A percentile compares a stretch with the other conserved stretches of the same genome.
These are phyloP conservation scores for Forbesichthys papilliferus DNA, from an alignment of 2,113 vertebrate species.

Conservation along the genomic window DNA sequence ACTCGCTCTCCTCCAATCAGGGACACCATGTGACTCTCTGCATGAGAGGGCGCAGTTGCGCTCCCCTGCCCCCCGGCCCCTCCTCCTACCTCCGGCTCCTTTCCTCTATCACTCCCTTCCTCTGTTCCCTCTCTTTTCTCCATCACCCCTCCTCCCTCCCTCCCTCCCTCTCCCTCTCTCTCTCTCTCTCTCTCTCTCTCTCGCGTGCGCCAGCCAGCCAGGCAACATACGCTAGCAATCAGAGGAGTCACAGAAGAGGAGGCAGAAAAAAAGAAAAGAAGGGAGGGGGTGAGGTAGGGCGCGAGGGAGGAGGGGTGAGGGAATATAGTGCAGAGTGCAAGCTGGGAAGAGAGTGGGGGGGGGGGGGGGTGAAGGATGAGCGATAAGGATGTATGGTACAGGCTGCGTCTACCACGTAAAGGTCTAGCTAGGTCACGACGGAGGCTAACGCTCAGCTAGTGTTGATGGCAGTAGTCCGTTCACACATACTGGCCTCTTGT, in stretches of 20 bases:
- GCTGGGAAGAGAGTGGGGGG: conserved; percentile 1
- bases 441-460: conserved; percentile 19
- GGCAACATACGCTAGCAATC: conserved; percentile 72
- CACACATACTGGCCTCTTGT: conserved; percentile 4
- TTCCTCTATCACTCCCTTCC: not conserved
- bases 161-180: not conserved
- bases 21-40: conserved; percentile 79
- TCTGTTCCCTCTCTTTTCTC: not conserved
- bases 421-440: conserved; percentile 20
- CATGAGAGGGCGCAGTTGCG: conserved; percentile 76
- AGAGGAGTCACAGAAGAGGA: conserved; percentile 62
- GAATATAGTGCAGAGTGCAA: conserved; percentile 31
- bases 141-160: not conserved
- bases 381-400: conserved; percentile 9
- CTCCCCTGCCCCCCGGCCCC: conserved; percentile 44
- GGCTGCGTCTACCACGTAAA: conserved; percentile 21
- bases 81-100: not conserved
- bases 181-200: not conserved
- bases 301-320: conserved; percentile 30
- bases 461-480: conserved; percentile 7
- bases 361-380: not conserved
- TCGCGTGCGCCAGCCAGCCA: conserved; percentile 44
- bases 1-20: conserved; percentile 82
- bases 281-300: conserved; percentile 31
- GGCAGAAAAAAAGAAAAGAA: conserved; percentile 17